Evolutionary conservation across 2,113 vertebrate species (phyloP), one percentile per base, ranked within the genome.

Genomic region (Euleptes europaea): DNA sequence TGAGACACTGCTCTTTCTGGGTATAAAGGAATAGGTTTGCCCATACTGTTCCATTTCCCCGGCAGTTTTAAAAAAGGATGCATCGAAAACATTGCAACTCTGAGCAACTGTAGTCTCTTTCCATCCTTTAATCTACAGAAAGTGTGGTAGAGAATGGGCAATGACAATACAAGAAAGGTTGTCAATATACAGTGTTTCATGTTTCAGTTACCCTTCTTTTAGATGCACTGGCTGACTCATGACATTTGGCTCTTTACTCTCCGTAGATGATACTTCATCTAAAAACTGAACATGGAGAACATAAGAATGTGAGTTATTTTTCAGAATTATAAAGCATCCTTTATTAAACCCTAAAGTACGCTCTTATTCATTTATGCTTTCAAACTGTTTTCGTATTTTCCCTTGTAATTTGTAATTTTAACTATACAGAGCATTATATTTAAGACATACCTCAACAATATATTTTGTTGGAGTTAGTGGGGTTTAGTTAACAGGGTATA

Each of bases 261-360:
- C 96, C 17, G 98, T 98, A 70, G 98, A 99, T 72, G 99, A 99
- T 94, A 99, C 99, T 94, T 99, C 98, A 94, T 99, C 98, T 78
- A 99, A 96, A 94, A 99, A 99, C 99, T 99, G 35, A 84, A 42
- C 5, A 87, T 12, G 76, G 4, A 1, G 66, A 91, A 90, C 33
- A 78, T 84, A 90, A 38, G 40, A n/a, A 60, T 35, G 35, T 47
- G 33, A 65, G 35, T 66, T 75, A 15, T 67, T 84, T 77, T 51
- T 42, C 35, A 49, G 49, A 67, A 63, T 63, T 60, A 63, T 9
- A 63, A 60, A 63, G 60, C 60, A 63, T 63, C 60, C 60, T 28
- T 63, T 63, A 63, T 63, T 72, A 47, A 81, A 38, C 10, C 38
- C 23, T 69, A 80, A 60, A 4, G 2, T 69, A 2, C 15, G 23